These are phyloP conservation scores for Sericinus montela DNA, from an alignment of 2,888 invertebrate genomes.

Conservation along the genomic window DNA sequence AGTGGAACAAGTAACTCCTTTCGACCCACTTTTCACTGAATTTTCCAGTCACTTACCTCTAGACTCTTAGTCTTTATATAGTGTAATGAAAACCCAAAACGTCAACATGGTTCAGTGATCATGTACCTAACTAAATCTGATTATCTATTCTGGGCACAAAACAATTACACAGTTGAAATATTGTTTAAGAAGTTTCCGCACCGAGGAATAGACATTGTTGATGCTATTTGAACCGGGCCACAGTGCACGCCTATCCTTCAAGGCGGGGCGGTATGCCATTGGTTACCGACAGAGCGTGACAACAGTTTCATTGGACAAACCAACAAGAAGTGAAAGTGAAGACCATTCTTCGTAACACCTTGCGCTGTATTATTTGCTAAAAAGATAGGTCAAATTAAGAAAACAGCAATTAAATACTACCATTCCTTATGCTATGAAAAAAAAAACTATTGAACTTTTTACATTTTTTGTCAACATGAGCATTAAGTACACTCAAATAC, in stretches of 20 bases:
- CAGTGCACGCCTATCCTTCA: constrained; percentile 61
- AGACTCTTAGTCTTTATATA: no score
- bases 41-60: no score
- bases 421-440: no score
- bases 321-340: constrained; percentile 69
- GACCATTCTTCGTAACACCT: constrained; percentile 57
- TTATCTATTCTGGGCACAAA: background rate
- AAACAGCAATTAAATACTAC: background rate
- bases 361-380: constrained; percentile 48
- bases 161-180: constrained; percentile 19
- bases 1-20: no score
- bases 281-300: constrained; percentile 72
- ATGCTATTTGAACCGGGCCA: constrained; percentile 47
- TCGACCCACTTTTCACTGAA: no score
- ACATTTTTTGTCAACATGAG: no score
- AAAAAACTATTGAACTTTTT: no score
- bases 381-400: constrained; percentile 15
- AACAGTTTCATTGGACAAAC: constrained; percentile 71
- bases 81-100: no score
- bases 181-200: constrained; percentile 22
- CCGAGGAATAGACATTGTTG: constrained; percentile 35
- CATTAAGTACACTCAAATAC: no score
- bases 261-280: constrained; percentile 73
- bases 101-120: no score
- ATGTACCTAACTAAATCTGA: no score